These are phyloP conservation scores for Ophion ellenae DNA, from an alignment of 2,888 invertebrate genomes.

Conservation along the genomic window DNA sequence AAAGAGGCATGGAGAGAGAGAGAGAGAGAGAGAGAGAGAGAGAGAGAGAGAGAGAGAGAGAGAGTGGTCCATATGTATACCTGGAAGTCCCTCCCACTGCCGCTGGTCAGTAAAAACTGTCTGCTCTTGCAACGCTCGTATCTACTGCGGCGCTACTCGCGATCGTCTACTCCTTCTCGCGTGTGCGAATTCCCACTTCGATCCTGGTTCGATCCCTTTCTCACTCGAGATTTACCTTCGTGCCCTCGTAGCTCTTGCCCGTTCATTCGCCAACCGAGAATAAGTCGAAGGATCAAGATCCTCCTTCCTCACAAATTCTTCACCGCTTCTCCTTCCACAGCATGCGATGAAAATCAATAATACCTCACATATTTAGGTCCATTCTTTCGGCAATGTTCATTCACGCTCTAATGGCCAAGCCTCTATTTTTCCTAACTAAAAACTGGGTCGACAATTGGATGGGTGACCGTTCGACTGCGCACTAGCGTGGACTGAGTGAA, in stretches of 20 bases:
- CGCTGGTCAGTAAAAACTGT: constrained; percentile 59
- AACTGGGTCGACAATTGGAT: background rate
- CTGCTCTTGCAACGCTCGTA: constrained; percentile 53
- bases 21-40: constrained; percentile 19
- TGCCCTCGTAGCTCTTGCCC: background rate
- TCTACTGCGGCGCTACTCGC: constrained; percentile 46
- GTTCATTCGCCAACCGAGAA: background rate
- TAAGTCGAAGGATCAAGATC: background rate
- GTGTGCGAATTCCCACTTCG: constrained; percentile 34
- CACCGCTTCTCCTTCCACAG: too few relatives aligned
- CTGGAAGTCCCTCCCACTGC: constrained; percentile 55
- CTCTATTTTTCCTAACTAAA: background rate
- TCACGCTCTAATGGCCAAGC: too few relatives aligned
- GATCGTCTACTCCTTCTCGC: constrained; percentile 36
- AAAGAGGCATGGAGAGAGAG: constrained; percentile 26
- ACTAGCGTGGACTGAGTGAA: too few relatives aligned
- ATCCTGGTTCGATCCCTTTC: constrained; percentile 21
- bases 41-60: constrained; percentile 24
- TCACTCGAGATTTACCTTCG: background rate
- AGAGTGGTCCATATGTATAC: constrained; percentile 49
- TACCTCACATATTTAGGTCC: too few relatives aligned
- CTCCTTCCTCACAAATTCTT: background rate
- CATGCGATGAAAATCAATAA: too few relatives aligned
- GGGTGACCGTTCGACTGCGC: background rate
- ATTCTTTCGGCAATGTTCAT: too few relatives aligned